These are phyloP conservation scores for Chamaea fasciata DNA, from an alignment of 2,113 vertebrate species.

Conservation along the genomic window DNA sequence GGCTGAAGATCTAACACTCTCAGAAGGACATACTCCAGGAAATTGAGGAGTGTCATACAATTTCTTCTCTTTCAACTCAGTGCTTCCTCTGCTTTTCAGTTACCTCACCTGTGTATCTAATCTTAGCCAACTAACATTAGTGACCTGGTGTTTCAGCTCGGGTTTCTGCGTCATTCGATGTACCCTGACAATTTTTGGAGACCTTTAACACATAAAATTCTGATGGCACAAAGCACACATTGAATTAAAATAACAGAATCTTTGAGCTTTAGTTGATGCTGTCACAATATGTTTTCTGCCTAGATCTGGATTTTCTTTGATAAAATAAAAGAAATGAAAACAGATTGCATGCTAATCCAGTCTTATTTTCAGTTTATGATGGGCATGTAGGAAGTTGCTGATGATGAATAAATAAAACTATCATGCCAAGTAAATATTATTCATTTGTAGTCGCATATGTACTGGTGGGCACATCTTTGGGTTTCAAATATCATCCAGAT, in stretches of 20 bases:
- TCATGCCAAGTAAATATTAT: slow-evolving; percentile 18
- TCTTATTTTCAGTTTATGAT: slow-evolving; percentile 25
- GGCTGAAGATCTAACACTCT: neutral
- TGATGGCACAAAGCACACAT: neutral
- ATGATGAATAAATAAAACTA: slow-evolving; percentile 5
- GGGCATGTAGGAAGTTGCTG: neutral
- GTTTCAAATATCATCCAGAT: slow-evolving; percentile 4
- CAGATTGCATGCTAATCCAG: neutral
- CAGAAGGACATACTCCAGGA: neutral
- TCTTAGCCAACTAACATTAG: neutral
- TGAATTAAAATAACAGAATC: neutral
- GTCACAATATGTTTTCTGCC: neutral
- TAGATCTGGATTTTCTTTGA: slow-evolving; percentile 1
- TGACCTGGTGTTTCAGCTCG: neutral
- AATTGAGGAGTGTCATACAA: neutral
- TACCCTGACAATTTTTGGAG: neutral
- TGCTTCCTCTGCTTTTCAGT: neutral
- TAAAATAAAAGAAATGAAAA: slow-evolving; percentile 2
- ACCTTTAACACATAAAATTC: neutral
- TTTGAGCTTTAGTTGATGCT: neutral
- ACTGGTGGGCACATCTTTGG: neutral
- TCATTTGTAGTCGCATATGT: slow-evolving; percentile 21
- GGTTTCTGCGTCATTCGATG: neutral
- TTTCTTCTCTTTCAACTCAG: neutral
- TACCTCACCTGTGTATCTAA: neutral